phyloP scores from a whole-genome alignment of 2,888 invertebrate species.

The Melanostoma mellinum region DNA sequence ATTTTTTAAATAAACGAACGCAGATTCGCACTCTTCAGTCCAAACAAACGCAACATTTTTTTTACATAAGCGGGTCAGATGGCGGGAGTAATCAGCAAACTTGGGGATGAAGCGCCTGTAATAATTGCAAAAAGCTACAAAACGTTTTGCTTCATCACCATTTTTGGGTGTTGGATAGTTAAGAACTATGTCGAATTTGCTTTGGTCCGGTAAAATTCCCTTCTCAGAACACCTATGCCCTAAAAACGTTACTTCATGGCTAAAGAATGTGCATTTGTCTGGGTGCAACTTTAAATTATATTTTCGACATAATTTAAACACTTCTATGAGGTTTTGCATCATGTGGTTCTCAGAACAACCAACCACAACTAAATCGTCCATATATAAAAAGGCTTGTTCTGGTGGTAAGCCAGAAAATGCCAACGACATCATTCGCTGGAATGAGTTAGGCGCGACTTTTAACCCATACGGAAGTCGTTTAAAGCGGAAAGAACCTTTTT shows the following conservation, averaged over 20 bases:
- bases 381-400: slow-evolving; percentile 69
- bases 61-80: slow-evolving; percentile 14
- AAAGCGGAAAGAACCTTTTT: slow-evolving; percentile 15
- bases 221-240: slow-evolving; percentile 37
- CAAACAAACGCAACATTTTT: slow-evolving; percentile 34
- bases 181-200: slow-evolving; percentile 22
- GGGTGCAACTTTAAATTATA: slow-evolving; percentile 57
- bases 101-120: slow-evolving; percentile 42
- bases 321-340: slow-evolving; percentile 22
- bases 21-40: slow-evolving; percentile 43
- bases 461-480: too few species aligned
- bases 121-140: slow-evolving; percentile 48
- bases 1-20: slow-evolving; percentile 52
- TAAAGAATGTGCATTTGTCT: slow-evolving; percentile 64
- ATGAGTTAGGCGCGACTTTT: too few species aligned
- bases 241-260: slow-evolving; percentile 54
- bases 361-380: slow-evolving; percentile 74
- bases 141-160: slow-evolving; percentile 20
- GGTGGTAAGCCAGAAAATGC: slow-evolving; percentile 70
- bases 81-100: slow-evolving; percentile 29
- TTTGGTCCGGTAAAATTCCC: slow-evolving; percentile 27
- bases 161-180: slow-evolving; percentile 36
- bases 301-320: slow-evolving; percentile 12
- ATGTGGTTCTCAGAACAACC: slow-evolving; percentile 61
- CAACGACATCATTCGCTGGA: slow-evolving; percentile 74